Percentiles rank a stretch among this genome's conserved stretches.
These are phyloP conservation scores for Brachionus calyciflorus DNA, from an alignment of 1,140 invertebrate genomes.

Conservation along the genomic window DNA sequence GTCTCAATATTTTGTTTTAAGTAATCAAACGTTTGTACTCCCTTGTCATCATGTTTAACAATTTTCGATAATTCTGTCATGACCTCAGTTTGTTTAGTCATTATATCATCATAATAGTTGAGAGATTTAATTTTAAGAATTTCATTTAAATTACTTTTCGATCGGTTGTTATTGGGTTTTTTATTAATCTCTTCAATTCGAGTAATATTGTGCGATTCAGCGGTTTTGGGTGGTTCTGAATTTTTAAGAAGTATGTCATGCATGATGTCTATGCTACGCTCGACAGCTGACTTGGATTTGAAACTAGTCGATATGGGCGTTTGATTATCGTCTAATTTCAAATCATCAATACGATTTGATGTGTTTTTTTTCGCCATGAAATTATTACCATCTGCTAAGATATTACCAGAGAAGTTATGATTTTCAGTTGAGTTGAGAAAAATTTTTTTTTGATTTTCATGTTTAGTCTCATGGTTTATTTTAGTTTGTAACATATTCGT, in stretches of 20 bases:
- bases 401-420: neutral
- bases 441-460: slow-evolving; percentile 10
- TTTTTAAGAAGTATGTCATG: neutral
- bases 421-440: slow-evolving; percentile 26
- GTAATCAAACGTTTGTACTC: neutral
- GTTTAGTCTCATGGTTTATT: slow-evolving; percentile 1
- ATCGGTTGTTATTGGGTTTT: neutral
- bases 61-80: neutral
- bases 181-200: slow-evolving; percentile 16
- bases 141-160: slow-evolving; percentile 14
- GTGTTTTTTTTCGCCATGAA: neutral
- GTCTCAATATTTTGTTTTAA: neutral
- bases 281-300: neutral
- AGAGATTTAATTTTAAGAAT: slow-evolving; percentile 24
- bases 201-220: neutral
- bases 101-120: slow-evolving; percentile 19
- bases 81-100: slow-evolving; percentile 7
- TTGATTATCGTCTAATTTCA: slow-evolving; percentile 24
- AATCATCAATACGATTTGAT: neutral
- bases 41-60: slow-evolving; percentile 7
- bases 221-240: neutral
- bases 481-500: slow-evolving; percentile 6
- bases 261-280: neutral
- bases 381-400: slow-evolving; percentile 1
- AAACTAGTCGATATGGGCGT: slow-evolving; percentile 28